A percentile compares a stretch with the other conserved stretches of the same genome.
These are phyloP conservation scores for Salvelinus fontinalis DNA, from an alignment of 2,113 vertebrate species.

Conservation along the genomic window DNA sequence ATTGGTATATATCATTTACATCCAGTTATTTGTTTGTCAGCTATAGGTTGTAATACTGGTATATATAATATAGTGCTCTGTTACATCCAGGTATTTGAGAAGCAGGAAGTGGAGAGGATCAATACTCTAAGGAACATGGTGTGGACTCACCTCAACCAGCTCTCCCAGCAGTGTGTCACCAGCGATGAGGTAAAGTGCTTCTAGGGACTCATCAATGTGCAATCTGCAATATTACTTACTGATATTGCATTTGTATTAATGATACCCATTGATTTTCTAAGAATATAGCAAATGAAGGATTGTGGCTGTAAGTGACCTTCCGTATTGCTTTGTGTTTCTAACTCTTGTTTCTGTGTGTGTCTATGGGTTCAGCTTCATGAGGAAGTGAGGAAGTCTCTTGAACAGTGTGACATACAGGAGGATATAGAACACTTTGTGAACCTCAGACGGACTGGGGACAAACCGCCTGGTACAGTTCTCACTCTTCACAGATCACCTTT, in stretches of 20 bases:
- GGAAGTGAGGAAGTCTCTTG: conserved; percentile 88
- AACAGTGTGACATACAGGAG: conserved; percentile 87
- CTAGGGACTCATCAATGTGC: not conserved
- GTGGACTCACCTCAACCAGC: conserved; percentile 92
- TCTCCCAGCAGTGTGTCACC: conserved; percentile 89
- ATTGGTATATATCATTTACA: too few species aligned
- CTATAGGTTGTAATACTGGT: too few species aligned
- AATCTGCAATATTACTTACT: too few species aligned
- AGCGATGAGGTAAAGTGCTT: conserved; percentile 80
- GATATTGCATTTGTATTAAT: not conserved
- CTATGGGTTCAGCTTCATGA: conserved; percentile 81
- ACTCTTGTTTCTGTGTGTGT: conserved; percentile 21
- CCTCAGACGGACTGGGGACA: conserved; percentile 81
- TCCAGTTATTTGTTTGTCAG: conserved; percentile 75
- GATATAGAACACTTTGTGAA: conserved; percentile 90
- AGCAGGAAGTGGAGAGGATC: conserved; percentile 86
- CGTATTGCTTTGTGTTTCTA: conserved; percentile 4
- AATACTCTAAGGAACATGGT: conserved; percentile 82
- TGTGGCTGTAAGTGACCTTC: not conserved
- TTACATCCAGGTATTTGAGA: conserved; percentile 81
- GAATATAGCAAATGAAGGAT: not conserved
- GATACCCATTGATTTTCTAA: not conserved
- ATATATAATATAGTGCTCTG: not conserved
- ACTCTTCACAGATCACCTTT: not conserved
- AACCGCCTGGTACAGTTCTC: conserved; percentile 80